A percentile compares a stretch with the other conserved stretches of the same genome.
These are phyloP conservation scores for Nasonovia ribisnigri DNA, from an alignment of 2,888 invertebrate genomes.

Conservation along the genomic window DNA sequence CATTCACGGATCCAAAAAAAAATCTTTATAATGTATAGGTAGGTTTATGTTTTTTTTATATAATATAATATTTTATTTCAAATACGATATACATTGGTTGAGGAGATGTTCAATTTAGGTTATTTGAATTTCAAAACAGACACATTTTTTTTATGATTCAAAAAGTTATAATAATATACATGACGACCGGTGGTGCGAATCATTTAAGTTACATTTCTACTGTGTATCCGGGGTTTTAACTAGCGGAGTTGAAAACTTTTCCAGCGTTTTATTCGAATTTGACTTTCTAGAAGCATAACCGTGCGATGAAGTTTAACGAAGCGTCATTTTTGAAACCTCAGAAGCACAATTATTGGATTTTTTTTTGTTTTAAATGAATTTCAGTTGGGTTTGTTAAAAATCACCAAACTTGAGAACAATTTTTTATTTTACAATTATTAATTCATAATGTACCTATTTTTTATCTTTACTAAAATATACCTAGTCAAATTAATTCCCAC, in stretches of 20 bases:
- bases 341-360: conserved; percentile 24
- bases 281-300: conserved; percentile 39
- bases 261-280: conserved; percentile 49
- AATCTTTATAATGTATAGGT: background rate
- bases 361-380: conserved; percentile 5
- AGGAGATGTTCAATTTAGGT: conserved; percentile 31
- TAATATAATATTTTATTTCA: background rate
- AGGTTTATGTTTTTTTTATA: background rate
- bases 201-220: conserved; percentile 58
- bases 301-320: conserved; percentile 56
- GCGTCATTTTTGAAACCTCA: conserved; percentile 42
- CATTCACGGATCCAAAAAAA: background rate
- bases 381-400: background rate
- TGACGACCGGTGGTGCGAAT: conserved; percentile 52
- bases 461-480: background rate
- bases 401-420: background rate
- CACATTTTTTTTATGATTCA: conserved; percentile 30
- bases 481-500: background rate
- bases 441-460: background rate
- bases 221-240: conserved; percentile 31
- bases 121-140: conserved; percentile 61
- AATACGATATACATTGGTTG: background rate
- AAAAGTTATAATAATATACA: conserved; percentile 61
- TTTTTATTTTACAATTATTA: background rate
- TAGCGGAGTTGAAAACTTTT: conserved; percentile 57